Base-by-base conservation (phyloP, 2,113 vertebrate species). In the Oreocharis arfaki region DNA sequence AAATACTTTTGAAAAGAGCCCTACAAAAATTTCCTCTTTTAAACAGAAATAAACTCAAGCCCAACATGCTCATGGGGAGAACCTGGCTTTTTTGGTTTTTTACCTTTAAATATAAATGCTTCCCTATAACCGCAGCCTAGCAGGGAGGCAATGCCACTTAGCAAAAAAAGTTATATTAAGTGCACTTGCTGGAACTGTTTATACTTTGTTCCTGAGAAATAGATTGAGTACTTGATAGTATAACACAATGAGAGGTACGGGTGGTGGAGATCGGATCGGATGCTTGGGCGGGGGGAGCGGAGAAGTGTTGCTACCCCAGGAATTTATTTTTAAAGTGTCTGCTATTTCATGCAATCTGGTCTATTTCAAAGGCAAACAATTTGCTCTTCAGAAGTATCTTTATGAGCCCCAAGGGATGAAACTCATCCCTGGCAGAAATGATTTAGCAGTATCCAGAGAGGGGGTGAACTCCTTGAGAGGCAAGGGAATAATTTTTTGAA, bases 311-410 rank as follows among this genome's bases (percentile, higher is more conserved):
- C 96, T 97, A 94, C 96, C 96, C 96, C 97, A 96, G 87, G 92
- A 97, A 96, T 96, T 95, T 97, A 97, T 97, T 97, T 97, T 97
- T 97, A 96, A 97, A 96, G 94, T 97, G 95, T 95, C 91, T 96
- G 93, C 94, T 96, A 95, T 96, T 97, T 94, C 95, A 92, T 96
- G 96, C 96, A 97, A 97, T 97, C 97, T 97, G 97, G 95, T 95
- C 95, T 95, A 97, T 95, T 96, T 94, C 94, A 97, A 96, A 97
- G 92, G 94, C 95, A 97, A 97, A 96, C 93, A 95, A 96, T 96
- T 97, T 96, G 93, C 94, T 97, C 96, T 97, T 96, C 96, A 96
- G 90, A 96, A 97, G 96, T 93, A 96, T 88, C 87, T 90, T 96
- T 92, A 93, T 96, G 82, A 96, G 96, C 96, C 95, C 95, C 96